These are phyloP conservation scores for Aethes cnicana DNA, from an alignment of 2,888 invertebrate genomes.

Conservation along the genomic window DNA sequence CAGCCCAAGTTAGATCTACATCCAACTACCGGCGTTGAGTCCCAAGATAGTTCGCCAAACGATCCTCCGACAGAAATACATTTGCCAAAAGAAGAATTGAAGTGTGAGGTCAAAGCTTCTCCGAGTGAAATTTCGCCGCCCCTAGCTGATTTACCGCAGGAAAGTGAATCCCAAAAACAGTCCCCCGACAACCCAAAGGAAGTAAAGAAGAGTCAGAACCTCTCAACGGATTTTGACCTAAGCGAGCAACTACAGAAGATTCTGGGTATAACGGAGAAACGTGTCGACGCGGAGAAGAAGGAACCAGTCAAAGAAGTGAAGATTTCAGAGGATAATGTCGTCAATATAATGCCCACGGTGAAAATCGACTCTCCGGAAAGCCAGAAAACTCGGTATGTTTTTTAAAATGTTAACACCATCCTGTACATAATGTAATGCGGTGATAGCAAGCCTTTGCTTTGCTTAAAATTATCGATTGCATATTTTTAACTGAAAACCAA, in stretches of 20 bases:
- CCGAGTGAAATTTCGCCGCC: slow-evolving; percentile 77
- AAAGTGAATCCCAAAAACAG: slow-evolving; percentile 67
- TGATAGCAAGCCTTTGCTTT: too few relatives aligned
- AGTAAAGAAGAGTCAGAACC: slow-evolving; percentile 75
- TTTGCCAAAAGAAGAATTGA: slow-evolving; percentile 59
- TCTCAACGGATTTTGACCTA: slow-evolving; percentile 76
- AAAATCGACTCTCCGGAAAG: slow-evolving; percentile 77
- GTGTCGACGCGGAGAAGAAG: slow-evolving; percentile 65
- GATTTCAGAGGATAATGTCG: slow-evolving; percentile 58
- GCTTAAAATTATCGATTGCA: too few relatives aligned
- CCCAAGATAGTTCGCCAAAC: slow-evolving; percentile 70
- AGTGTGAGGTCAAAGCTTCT: slow-evolving; percentile 63
- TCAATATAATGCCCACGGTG: slow-evolving; percentile 68
- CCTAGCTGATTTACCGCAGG: slow-evolving; percentile 55
- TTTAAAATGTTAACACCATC: not conserved
- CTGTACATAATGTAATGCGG: not conserved
- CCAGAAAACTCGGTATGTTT: slow-evolving; percentile 62
- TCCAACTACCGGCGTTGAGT: slow-evolving; percentile 59
- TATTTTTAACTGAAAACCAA: too few relatives aligned
- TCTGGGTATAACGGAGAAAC: slow-evolving; percentile 74
- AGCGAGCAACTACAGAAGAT: slow-evolving; percentile 79
- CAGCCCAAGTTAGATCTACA: slow-evolving; percentile 67
- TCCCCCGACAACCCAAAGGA: slow-evolving; percentile 74
- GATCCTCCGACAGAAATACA: slow-evolving; percentile 77
- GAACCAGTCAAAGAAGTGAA: slow-evolving; percentile 70